Conservation (phyloP, 1,140 invertebrate genomes). For the Bombus terrestris region DNA sequence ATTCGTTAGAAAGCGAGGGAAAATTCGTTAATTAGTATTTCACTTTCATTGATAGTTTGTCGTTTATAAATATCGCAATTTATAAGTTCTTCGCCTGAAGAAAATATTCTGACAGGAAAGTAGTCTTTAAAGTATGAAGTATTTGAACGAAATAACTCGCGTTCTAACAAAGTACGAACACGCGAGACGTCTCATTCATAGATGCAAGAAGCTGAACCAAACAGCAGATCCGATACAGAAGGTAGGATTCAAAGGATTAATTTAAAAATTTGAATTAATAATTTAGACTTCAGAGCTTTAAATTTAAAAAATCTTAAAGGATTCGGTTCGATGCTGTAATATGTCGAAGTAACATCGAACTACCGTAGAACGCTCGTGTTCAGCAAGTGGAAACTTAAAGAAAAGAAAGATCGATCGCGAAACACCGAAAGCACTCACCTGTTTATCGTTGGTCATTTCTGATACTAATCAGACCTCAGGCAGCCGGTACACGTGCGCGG, state of each 20-base stretch:
- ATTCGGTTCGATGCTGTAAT: not conserved
- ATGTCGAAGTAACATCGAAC: not conserved
- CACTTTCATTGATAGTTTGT: not conserved
- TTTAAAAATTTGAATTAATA: not conserved
- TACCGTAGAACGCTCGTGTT: not conserved
- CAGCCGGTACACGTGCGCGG: conserved; percentile 48
- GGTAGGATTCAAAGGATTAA: not conserved
- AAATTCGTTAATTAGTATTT: not conserved
- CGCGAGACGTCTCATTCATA: too few relatives aligned
- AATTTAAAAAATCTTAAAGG: accelerated
- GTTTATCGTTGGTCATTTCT: conserved; percentile 81
- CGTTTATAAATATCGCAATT: not conserved
- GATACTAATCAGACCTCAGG: conserved; percentile 53
- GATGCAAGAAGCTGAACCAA: too few relatives aligned
- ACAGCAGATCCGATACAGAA: too few relatives aligned
- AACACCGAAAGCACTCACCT: conserved; percentile 73
- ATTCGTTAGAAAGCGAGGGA: not conserved
- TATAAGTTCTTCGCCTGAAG: too few relatives aligned
- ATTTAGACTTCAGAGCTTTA: not conserved
- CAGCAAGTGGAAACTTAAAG: not conserved
- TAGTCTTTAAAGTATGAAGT: not conserved
- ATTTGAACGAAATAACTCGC: not conserved
- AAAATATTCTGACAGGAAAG: not conserved
- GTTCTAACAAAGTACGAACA: not conserved
- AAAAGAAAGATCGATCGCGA: not conserved